These are phyloP conservation scores for Apaloderma vittatum DNA, from an alignment of 2,113 vertebrate species.

Conservation along the genomic window DNA sequence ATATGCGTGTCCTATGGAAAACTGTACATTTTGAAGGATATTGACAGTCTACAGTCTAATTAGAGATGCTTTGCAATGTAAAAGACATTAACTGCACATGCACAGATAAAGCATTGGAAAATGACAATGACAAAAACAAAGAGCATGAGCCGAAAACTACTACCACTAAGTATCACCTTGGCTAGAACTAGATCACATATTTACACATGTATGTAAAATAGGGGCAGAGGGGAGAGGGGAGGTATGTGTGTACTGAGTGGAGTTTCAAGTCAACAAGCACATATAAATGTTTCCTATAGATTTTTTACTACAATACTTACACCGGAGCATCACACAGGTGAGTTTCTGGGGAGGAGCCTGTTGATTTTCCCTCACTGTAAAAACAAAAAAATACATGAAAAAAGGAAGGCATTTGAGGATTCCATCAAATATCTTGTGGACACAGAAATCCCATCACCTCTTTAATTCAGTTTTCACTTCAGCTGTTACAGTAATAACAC, in stretches of 20 bases:
- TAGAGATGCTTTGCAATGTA: background rate
- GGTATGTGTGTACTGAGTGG: too few species aligned
- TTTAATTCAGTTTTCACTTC: background rate
- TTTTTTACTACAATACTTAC: conserved; percentile 76
- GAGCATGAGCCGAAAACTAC: background rate
- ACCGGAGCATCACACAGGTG: conserved; percentile 61
- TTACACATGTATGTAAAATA: background rate
- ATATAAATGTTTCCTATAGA: background rate
- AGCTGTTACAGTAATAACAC: background rate
- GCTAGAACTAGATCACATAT: background rate
- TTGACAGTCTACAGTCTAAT: background rate
- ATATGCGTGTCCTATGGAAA: background rate
- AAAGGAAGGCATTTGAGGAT: background rate
- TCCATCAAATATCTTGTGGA: background rate
- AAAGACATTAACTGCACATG: background rate
- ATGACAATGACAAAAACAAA: background rate
- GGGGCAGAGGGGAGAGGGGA: too few species aligned
- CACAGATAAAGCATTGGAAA: background rate
- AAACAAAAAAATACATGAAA: background rate
- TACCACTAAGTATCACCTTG: background rate
- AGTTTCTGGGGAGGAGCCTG: conserved; percentile 60
- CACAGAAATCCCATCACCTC: background rate
- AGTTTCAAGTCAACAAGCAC: background rate
- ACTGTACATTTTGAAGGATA: background rate
- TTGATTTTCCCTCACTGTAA: conserved; percentile 74